Percentiles rank a stretch among this genome's conserved stretches.
phyloP scores from a whole-genome alignment of 2,113 vertebrate species.

The Petroica traversi region DNA sequence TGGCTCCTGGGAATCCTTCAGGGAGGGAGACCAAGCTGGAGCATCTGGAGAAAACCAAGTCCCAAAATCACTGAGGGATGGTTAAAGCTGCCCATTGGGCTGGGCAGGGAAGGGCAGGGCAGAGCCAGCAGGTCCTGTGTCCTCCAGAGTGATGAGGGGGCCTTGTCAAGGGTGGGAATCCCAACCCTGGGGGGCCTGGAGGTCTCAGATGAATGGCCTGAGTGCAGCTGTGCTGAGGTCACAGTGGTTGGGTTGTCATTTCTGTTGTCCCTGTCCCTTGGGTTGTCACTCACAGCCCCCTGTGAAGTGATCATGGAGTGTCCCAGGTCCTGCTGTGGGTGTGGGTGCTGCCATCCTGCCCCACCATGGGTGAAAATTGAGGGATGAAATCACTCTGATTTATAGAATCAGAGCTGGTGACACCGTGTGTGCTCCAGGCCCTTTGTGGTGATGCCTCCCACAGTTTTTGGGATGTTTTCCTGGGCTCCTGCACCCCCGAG shows the following conservation, averaged over 20 bases:
- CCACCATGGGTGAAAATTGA: background rate
- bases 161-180: background rate
- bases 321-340: background rate
- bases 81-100: background rate
- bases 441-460: background rate
- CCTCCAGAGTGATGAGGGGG: background rate
- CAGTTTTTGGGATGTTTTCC: background rate
- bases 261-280: background rate
- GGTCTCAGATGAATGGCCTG: background rate
- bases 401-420: background rate
- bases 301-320: background rate
- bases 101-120: background rate
- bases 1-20: background rate
- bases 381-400: background rate
- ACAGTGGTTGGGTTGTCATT: background rate
- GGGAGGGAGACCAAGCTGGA: background rate
- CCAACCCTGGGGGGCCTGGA: background rate
- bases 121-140: background rate
- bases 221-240: background rate
- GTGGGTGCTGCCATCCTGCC: background rate
- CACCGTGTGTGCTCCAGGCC: background rate
- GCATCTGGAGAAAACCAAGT: background rate
- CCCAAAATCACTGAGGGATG: accelerated
- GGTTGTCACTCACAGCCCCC: accelerated
- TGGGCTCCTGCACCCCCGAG: background rate